phyloP scores from a whole-genome alignment of 2,797 vertebrate genomes.

The Gobionotothen gibberifrons region DNA sequence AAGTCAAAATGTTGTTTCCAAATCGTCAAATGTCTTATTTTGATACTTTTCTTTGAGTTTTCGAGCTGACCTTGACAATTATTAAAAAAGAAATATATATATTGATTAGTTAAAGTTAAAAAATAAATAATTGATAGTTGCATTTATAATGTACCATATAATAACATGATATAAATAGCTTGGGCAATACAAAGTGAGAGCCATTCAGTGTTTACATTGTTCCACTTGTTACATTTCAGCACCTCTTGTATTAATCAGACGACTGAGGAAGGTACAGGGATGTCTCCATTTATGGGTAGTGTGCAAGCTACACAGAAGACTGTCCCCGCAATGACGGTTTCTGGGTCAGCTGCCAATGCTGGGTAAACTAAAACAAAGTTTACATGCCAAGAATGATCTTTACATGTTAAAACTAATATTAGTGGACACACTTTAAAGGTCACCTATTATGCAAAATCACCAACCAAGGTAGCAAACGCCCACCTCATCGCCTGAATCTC shows the following conservation, averaged over 20 bases:
- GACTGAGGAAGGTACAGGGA: background rate
- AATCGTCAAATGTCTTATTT: too few species aligned
- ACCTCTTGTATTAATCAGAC: background rate
- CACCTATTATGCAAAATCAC: too few species aligned
- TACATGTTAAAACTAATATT: background rate
- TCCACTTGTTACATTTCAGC: slow-evolving; percentile 4
- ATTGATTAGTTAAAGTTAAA: background rate
- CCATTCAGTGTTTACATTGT: slow-evolving; percentile 1
- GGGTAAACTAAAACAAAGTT: background rate
- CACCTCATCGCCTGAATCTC: too few species aligned
- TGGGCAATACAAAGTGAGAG: background rate
- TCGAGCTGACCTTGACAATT: background rate
- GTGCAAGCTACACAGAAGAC: background rate
- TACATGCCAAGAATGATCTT: slow-evolving; percentile 4
- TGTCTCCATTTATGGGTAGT: slow-evolving; percentile 21
- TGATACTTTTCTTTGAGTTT: too few species aligned
- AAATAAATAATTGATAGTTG: background rate
- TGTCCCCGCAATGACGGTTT: slow-evolving; percentile 9
- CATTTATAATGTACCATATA: background rate
- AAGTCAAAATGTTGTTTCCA: too few species aligned
- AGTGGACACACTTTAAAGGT: too few species aligned
- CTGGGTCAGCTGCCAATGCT: background rate
- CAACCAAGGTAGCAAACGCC: too few species aligned
- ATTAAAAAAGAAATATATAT: background rate
- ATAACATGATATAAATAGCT: slow-evolving; percentile 11